These are phyloP conservation scores for Orthosia cruda DNA, from an alignment of 2,888 invertebrate genomes.

Conservation along the genomic window DNA sequence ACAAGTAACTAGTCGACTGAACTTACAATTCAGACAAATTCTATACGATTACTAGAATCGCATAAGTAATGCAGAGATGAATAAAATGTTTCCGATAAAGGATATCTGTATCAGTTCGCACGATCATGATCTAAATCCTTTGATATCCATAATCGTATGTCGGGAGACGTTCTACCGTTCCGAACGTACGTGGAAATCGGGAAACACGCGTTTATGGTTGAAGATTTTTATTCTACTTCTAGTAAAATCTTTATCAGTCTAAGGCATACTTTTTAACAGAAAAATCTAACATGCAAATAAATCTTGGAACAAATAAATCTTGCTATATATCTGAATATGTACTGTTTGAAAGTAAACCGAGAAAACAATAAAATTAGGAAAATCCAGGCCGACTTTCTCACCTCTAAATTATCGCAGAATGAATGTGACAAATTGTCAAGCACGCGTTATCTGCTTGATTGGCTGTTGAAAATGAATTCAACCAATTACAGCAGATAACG, in stretches of 20 bases:
- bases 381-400: too few relatives aligned
- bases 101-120: conserved; percentile 21
- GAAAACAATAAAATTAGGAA: not conserved
- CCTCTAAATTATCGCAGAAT: too few relatives aligned
- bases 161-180: conserved; percentile 3
- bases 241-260: not conserved
- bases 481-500: too few relatives aligned
- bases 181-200: conserved; percentile 1
- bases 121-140: conserved; percentile 38
- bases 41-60: conserved; percentile 4
- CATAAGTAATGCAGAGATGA: conserved; percentile 38
- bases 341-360: not conserved
- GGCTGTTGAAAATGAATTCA: too few relatives aligned
- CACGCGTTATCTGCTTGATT: too few relatives aligned
- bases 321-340: too few relatives aligned
- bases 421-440: too few relatives aligned
- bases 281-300: not conserved
- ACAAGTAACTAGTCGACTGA: not conserved
- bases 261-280: not conserved
- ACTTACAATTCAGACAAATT: not conserved
- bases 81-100: conserved; percentile 14
- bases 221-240: not conserved
- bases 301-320: too few relatives aligned
- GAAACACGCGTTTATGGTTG: not conserved
- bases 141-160: conserved; percentile 36